phyloP scores from a whole-genome alignment of 2,113 vertebrate species.

The Oxyruncus cristatus region DNA sequence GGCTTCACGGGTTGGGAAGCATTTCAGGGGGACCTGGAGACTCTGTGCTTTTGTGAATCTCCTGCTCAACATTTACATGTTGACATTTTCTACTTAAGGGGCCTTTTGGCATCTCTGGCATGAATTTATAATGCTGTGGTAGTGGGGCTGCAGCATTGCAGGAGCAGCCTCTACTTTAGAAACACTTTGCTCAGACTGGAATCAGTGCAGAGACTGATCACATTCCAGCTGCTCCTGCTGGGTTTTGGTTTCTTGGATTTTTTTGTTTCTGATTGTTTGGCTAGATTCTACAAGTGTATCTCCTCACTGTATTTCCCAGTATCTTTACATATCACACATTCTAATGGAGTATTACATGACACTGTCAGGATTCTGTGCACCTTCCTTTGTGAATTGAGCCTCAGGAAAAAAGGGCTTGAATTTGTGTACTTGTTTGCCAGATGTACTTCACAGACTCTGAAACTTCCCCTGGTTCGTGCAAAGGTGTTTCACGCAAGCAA shows the following conservation, averaged over 20 bases:
- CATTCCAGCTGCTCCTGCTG: not conserved
- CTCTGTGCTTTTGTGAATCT: not conserved
- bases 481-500: not conserved
- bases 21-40: not conserved
- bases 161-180: not conserved
- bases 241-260: not conserved
- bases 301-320: not conserved
- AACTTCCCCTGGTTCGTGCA: not conserved
- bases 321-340: not conserved
- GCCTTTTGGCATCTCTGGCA: not conserved
- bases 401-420: not conserved
- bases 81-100: slow-evolving; percentile 21
- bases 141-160: not conserved
- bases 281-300: not conserved
- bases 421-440: not conserved
- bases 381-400: not conserved
- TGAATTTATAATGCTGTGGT: not conserved
- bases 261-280: not conserved
- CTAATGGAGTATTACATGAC: not conserved
- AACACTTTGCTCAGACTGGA: not conserved
- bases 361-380: not conserved
- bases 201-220: not conserved
- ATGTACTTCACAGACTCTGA: not conserved
- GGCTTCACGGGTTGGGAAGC: not conserved
- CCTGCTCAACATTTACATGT: not conserved